Conservation (phyloP, 2,888 invertebrate species). For the Hyposoter dolosus region DNA sequence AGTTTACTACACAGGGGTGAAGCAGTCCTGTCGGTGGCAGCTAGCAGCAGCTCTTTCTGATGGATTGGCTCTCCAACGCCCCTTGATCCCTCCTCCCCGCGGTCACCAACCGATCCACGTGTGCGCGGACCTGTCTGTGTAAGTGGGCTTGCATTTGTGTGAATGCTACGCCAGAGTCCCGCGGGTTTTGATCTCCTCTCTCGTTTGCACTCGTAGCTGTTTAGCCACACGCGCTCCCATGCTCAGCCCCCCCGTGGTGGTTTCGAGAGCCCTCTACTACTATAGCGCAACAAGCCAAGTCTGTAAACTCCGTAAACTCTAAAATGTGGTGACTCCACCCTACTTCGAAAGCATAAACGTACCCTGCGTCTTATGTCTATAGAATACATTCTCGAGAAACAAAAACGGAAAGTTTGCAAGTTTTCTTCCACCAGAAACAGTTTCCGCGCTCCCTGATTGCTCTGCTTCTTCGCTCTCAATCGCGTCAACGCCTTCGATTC, state of each 20-base stretch:
- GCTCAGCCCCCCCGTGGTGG: conserved; percentile 27
- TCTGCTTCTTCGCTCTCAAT: background rate
- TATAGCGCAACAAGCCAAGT: conserved; percentile 46
- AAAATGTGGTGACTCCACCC: conserved; percentile 50
- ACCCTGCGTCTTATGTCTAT: background rate
- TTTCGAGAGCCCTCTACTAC: conserved; percentile 52
- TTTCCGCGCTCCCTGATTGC: conserved; percentile 12
- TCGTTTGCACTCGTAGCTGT: conserved; percentile 3
- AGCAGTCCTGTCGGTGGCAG: conserved; percentile 80
- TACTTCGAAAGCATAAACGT: conserved; percentile 5
- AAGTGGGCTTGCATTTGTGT: background rate
- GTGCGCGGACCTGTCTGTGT: background rate
- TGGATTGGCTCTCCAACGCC: conserved; percentile 80
- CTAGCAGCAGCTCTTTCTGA: conserved; percentile 78
- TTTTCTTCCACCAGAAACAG: conserved; percentile 2
- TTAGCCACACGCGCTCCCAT: conserved; percentile 44
- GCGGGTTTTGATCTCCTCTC: conserved; percentile 42
- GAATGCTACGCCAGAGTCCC: conserved; percentile 46
- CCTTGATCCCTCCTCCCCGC: conserved; percentile 69
- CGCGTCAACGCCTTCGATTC: background rate
- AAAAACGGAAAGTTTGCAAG: conserved; percentile 9
- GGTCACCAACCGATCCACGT: background rate
- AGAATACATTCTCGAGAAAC: conserved; percentile 10
- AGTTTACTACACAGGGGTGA: conserved; percentile 44
- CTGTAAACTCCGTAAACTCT: conserved; percentile 51